phyloP scores from a whole-genome alignment of 2,113 vertebrate genomes.

The Pteronura brasiliensis region DNA sequence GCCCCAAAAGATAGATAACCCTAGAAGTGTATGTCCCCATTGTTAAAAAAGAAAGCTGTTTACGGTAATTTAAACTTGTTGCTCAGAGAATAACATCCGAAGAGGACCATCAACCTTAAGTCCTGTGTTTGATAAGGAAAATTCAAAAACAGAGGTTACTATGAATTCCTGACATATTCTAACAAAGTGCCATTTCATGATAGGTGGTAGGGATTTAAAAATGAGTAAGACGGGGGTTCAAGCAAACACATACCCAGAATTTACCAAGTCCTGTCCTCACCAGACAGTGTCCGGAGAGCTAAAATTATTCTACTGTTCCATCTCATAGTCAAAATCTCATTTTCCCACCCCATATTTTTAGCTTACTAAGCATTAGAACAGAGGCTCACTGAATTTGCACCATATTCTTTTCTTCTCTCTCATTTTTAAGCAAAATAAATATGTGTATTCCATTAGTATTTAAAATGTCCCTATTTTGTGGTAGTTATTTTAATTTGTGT shows the following conservation, averaged over 20 bases:
- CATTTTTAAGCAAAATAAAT: background rate
- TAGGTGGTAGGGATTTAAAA: background rate
- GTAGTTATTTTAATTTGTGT: background rate
- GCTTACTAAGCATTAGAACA: background rate
- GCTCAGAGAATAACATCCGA: background rate
- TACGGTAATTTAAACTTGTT: background rate
- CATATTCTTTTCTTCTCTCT: background rate
- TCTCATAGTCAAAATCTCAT: background rate
- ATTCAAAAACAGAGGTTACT: background rate
- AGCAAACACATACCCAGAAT: background rate
- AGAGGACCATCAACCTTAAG: background rate
- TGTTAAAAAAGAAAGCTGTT: background rate
- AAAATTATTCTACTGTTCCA: background rate
- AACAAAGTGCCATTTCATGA: background rate
- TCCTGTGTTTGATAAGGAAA: background rate
- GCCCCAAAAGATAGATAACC: background rate
- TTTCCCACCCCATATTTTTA: background rate
- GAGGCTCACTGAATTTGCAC: background rate
- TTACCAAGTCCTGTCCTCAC: background rate
- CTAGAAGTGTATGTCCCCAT: background rate
- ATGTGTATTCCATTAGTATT: background rate
- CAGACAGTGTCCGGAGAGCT: background rate
- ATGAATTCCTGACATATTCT: background rate
- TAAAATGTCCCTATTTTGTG: background rate
- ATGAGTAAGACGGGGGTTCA: background rate